Evolutionary conservation across 2,888 invertebrate species (phyloP), one percentile per base, ranked within the genome.

Genomic region (Phaonia tiefii): DNA sequence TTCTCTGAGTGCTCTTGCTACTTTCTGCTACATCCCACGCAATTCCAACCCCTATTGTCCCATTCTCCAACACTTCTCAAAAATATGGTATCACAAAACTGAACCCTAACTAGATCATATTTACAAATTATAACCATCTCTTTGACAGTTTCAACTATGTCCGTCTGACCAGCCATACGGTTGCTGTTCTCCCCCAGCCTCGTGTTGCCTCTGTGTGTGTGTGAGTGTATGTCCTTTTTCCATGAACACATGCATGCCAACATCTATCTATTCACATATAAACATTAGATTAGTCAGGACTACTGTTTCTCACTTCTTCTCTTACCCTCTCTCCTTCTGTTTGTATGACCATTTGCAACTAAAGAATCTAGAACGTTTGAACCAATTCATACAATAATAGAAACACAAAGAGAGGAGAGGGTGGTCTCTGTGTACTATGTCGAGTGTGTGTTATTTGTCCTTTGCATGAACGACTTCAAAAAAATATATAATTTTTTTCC

Each of bases 121-220:
- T 80, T 77, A 17, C 58, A 77, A 80, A 74, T 80, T 80, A 80
- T 80, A 69, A 42, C 73, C 70, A 73, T 69, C 69, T 49, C 63
- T 66, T 56, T 71, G 70, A 56, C 56, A 58, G 65, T 58, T 58
- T 1, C 3, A 5, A 31, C 56, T 65, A 63, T 46, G 66, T 46
- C 49, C 49, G 20, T 51, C 49, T 46, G 66, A 46, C 49, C 49
- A 20, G 42, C 49, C 63, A 67, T 54, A 60, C 39, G 46, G 49
- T 31, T n/a, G 66, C 71, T 58, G 15, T 56, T 71, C 66, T 44
- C 42, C 4, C 31, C 8, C 4, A 31, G 31, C 31, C 31, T 31
- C 8, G 31, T 5, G 3, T 31, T 56, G 4, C n/a, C n/a, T 66
- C 37, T 72, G 67, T 26, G 25, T 1, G 51, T 3, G 49, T n/a